Evolutionary conservation across 92 coral and sea anemone genomes (phyloP).

Genomic region (Actinostola sp.): DNA sequence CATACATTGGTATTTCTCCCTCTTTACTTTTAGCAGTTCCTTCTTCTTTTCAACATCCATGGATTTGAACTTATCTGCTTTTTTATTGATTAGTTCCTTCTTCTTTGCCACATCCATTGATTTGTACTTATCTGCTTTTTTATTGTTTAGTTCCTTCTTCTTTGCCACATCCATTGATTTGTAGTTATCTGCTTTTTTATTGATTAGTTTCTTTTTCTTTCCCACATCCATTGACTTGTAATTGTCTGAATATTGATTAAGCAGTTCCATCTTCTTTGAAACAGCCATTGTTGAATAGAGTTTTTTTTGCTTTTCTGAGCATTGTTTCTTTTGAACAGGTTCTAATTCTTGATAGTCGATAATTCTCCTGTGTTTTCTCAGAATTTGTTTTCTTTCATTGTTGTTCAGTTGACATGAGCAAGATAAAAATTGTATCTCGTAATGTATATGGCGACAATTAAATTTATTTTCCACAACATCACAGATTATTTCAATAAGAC

Average conservation of each 20-base stretch:
- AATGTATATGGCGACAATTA: slow-evolving; percentile 23
- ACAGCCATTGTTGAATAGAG: slow-evolving; percentile 1
- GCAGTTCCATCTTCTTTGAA: too few species aligned
- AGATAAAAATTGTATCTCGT: slow-evolving; percentile 40
- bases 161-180: slow-evolving; percentile 8
- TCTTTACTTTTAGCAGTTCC: too few species aligned
- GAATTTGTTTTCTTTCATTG: slow-evolving; percentile 51
- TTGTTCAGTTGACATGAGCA: slow-evolving; percentile 50
- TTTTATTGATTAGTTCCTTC: slow-evolving; percentile 20
- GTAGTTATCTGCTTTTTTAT: slow-evolving; percentile 18
- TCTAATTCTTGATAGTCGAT: slow-evolving; percentile 22
- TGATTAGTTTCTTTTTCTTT: background rate
- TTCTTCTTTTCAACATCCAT: too few species aligned
- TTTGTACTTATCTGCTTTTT: slow-evolving; percentile 23
- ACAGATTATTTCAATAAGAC: slow-evolving; percentile 25
- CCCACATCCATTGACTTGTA: too few species aligned
- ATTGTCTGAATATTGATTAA: too few species aligned
- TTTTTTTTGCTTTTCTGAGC: background rate
- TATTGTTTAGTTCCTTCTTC: slow-evolving; percentile 14
- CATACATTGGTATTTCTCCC: too few species aligned
- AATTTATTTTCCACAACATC: slow-evolving; percentile 31
- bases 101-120: slow-evolving; percentile 35
- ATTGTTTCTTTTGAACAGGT: slow-evolving; percentile 14
- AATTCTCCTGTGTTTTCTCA: slow-evolving; percentile 44
- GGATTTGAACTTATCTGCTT: slow-evolving; percentile 17